Base-by-base conservation (phyloP, 2,888 invertebrate genomes). In the Tenthredo notha region DNA sequence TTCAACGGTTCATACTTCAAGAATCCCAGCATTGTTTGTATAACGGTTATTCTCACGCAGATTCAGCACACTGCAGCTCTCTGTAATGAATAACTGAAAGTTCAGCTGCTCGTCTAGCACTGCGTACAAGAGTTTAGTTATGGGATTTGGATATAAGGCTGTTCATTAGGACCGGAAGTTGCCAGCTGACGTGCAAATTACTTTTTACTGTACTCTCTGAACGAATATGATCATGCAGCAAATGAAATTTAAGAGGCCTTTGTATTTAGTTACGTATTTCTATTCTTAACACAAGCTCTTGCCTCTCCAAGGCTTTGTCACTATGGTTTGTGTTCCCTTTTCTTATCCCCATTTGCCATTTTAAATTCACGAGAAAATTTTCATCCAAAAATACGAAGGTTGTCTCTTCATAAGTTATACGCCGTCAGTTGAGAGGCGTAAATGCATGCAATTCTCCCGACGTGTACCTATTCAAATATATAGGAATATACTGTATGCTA, bases 151-250 rank as follows among this genome's bases (percentile, higher is more conserved):
- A 47, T 75, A 47, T 40, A 15, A 15, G 75, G 29, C 54, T 47
- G 47, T 78, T 78, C 65, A 29, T 25, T 15, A 37, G 58, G 12
- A 72, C 85, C 85, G 85, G 85, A 85, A 85, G 85, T 82, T 70
- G 9, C 72, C 70, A 37, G 67, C 80, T 85, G 82, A 70, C 37
- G 85, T 61, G 82, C 50, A 70, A 82, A 82, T 82, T 77, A 78
- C 78, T 67, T 37, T 83, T 65, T 67, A 70, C 58, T 10, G 2
- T 29, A 61, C 29, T 77, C 21, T 33, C 1, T 0, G 18, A 25
- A 50, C 15, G 50, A 33, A 54, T 54, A 25, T 77, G n/a, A 50
- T 54, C 50, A n/a, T 77, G 47, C 40, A 5, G 29, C 40, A 18
- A 54, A 54, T 50, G 25, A 77, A 54, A 54, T 29, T 33, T 12